phyloP scores from a whole-genome alignment of 2,113 vertebrate genomes.

The Oryzias curvinotus region DNA sequence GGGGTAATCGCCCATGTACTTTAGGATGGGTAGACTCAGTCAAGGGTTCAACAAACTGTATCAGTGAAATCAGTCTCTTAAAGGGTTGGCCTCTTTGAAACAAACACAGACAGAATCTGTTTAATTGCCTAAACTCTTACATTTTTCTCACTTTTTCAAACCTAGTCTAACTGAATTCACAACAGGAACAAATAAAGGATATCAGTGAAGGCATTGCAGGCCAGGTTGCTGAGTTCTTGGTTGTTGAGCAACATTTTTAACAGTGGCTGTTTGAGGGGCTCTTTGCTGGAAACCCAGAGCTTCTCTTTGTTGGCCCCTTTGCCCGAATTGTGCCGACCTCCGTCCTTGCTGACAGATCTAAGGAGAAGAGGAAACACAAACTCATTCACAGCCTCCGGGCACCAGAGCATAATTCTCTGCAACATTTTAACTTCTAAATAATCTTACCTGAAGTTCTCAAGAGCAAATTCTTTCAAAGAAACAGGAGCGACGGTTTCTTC shows the following conservation, averaged over 20 bases:
- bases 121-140: too few species aligned
- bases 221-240: conserved; percentile 77
- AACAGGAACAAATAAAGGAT: conserved; percentile 77
- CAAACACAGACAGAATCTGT: background rate
- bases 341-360: conserved; percentile 80
- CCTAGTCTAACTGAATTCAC: background rate
- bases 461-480: conserved; percentile 89
- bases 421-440: background rate
- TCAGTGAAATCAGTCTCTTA: background rate
- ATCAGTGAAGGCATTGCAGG: conserved; percentile 90
- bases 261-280: conserved; percentile 88
- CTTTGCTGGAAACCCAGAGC: conserved; percentile 83
- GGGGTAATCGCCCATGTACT: conserved; percentile 96
- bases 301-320: conserved; percentile 69
- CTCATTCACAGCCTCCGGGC: too few species aligned
- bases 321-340: conserved; percentile 65
- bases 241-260: conserved; percentile 76
- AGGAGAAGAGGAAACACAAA: background rate
- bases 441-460: conserved; percentile 87
- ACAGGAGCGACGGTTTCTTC: conserved; percentile 72
- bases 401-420: too few species aligned
- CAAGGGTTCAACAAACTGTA: conserved; percentile 63
- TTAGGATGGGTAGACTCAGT: conserved; percentile 85
- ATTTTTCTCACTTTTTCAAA: background rate
- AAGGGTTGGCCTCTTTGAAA: too few species aligned